Evolutionary conservation across 2,797 vertebrate species (phyloP), one percentile per base, ranked within the genome.

Genomic region (Syndactyla subalaris): DNA sequence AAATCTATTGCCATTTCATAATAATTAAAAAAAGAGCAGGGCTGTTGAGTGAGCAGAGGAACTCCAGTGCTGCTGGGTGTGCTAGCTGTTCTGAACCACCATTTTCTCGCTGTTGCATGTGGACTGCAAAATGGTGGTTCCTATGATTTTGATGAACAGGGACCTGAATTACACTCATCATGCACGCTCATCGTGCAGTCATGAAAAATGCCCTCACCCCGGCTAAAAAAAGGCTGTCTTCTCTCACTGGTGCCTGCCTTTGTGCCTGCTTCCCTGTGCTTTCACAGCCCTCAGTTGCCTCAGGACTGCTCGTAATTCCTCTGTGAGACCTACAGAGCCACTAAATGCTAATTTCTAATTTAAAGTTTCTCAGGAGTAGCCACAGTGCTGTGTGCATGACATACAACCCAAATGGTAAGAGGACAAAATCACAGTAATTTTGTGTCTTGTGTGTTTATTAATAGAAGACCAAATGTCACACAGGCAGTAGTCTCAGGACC

Each of bases 51-150:
- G 71, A 87, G 91, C 78, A 85, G 73, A 82, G 74, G 94, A 95
- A 83, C 83, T 70, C 75, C 0, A 7, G 84, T 89, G 85, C 14
- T 27, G 61, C 72, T 8, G 66, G 66, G 59, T 63, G 88, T 88
- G 83, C 72, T 87, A 79, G 93, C 62, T 55, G 24, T 74, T 84
- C 94, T 59, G 85, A 94, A 95, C 97, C 98, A 97, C 97, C 97
- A 97, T 98, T 97, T 98, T 94, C 97, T 88, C 32, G 27, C 93
- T 83, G 52, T 87, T 73, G 87, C 51, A 27, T 81, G 88, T 62
- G 14, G 90, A 93, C 89, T 77, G 95, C 94, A 97, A 98, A 98
- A 98, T 97, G 98, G 98, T 97, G 97, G 96, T 61, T 95, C 82
- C 80, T 85, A 57, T 83, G 89, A 89, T 96, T 96, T 94, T 89